Percentiles rank a stretch among this genome's conserved stretches.
Evolutionary conservation across 1,140 invertebrate genomes (phyloP).

Genomic region (Magallana ariakensis): DNA sequence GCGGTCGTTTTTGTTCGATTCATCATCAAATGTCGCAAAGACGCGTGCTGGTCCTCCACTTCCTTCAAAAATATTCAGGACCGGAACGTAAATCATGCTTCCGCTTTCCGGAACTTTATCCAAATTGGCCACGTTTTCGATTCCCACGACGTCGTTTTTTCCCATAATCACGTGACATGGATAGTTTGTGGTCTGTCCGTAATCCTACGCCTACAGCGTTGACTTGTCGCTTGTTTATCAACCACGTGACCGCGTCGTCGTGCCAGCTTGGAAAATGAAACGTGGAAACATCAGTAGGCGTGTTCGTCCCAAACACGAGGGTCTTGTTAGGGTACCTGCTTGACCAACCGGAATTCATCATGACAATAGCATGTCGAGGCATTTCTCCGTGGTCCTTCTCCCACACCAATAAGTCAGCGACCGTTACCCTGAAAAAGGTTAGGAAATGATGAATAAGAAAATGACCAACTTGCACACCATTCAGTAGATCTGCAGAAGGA

Average conservation of each 20-base stretch:
- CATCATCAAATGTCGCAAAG: slow-evolving; percentile 60
- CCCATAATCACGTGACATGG: background rate
- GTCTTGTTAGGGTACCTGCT: too few species aligned
- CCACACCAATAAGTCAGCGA: slow-evolving; percentile 27
- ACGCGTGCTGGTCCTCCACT: slow-evolving; percentile 59
- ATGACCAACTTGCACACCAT: too few species aligned
- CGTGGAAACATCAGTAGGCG: slow-evolving; percentile 11
- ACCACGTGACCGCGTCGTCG: slow-evolving; percentile 82
- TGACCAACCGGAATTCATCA: slow-evolving; percentile 82
- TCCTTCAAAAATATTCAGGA: slow-evolving; percentile 54
- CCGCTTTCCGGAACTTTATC: slow-evolving; percentile 53
- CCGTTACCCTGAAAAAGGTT: slow-evolving; percentile 52
- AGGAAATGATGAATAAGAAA: slow-evolving; percentile 52
- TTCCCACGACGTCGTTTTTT: slow-evolving; percentile 43
- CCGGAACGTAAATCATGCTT: slow-evolving; percentile 51
- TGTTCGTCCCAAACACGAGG: background rate
- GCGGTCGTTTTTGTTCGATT: slow-evolving; percentile 39
- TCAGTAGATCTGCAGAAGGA: too few species aligned
- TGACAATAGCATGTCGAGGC: slow-evolving; percentile 61
- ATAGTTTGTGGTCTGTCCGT: slow-evolving; percentile 64
- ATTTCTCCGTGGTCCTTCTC: slow-evolving; percentile 64
- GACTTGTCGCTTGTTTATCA: slow-evolving; percentile 82
- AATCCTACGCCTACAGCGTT: slow-evolving; percentile 75
- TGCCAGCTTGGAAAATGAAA: slow-evolving; percentile 80
- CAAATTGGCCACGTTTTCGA: slow-evolving; percentile 63